phyloP scores from a whole-genome alignment of 2,888 invertebrate species.

The Abrostola triplasia region DNA sequence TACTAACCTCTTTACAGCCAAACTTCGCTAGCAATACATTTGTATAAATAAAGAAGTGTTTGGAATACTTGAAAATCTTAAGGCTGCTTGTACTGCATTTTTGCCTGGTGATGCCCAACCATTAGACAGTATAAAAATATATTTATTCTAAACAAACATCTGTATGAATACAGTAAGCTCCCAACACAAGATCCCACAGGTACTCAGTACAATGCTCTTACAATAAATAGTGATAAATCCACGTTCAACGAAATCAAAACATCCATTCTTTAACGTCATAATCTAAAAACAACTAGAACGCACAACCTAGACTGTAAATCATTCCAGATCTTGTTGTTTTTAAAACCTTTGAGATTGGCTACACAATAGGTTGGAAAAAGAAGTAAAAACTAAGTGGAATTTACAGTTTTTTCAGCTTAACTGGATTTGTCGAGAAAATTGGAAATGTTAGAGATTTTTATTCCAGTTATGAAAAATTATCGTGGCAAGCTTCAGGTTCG shows the following conservation, averaged over 20 bases:
- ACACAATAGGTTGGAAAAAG: constrained; percentile 30
- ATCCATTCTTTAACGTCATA: constrained; percentile 5
- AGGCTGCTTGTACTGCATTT: too few species aligned
- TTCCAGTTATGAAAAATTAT: constrained; percentile 27
- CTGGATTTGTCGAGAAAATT: constrained; percentile 33
- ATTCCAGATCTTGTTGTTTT: constrained; percentile 22
- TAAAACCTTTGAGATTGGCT: constrained; percentile 32
- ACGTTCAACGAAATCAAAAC: constrained; percentile 5
- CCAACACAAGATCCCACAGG: not conserved
- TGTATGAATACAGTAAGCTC: too few species aligned
- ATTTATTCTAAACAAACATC: too few species aligned
- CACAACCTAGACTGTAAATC: constrained; percentile 22
- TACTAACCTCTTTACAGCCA: too few species aligned
- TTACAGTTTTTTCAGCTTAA: constrained; percentile 24
- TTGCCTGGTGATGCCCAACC: too few species aligned
- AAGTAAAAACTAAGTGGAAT: constrained; percentile 26
- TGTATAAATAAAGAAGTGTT: too few species aligned
- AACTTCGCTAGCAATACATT: too few species aligned
- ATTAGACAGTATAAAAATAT: too few species aligned
- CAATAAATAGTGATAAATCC: not conserved
- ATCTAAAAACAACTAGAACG: constrained; percentile 10
- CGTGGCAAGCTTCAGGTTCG: not conserved
- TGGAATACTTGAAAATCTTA: too few species aligned
- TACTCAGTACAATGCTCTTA: not conserved
- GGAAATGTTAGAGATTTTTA: constrained; percentile 22